Base-by-base conservation (phyloP, 1,140 invertebrate species). In the Zeugodacus cucurbitae region DNA sequence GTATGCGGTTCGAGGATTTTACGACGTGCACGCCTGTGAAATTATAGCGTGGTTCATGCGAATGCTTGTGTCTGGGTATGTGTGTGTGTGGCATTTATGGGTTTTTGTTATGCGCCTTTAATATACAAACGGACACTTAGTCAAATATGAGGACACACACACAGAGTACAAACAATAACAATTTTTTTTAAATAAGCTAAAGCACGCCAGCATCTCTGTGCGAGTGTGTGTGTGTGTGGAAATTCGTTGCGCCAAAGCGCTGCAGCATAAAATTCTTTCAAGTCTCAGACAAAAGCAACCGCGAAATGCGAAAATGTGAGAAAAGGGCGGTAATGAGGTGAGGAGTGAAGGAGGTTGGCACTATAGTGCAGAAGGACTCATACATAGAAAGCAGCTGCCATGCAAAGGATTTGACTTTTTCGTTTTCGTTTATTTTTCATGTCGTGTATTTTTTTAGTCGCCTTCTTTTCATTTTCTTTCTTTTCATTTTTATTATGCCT, bases 251-350 rank as follows among this genome's bases (percentile, higher is more conserved):
- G 41, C 7, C 41, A 82, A 82, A 82, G 74, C 74, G 74, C 34
- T 82, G 74, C 74, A 82, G 74, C 74, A 48, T 82, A 82, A 82
- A 82, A 82, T 48, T 44, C 22, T 82, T 48, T 78, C 70, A 78
- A 82, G 14, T 44, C 44, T 48, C 41, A 82, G 20, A 82, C 41
- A 48, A 48, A 82, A 82, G 41, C 41, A 26, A 26, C 20, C 74
- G 74, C 74, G 74, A 82, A 82, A 82, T 82, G n/a, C 26, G 41
- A 82, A 82, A 82, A 82, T 82, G 41, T 82, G 20, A 22, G 26
- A 1, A 1, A 29, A 74, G 34, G 48, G 48, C 48, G 8, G n/a
- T 10, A 17, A 44, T 26, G n/a, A 78, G 41, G 20, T 5, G 67
- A 22, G 17, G 17, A 3, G 1, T 32, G 34, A 62, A 3, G 41